Conservation (phyloP, 2,888 invertebrate genomes). For the Atherix ibis region DNA sequence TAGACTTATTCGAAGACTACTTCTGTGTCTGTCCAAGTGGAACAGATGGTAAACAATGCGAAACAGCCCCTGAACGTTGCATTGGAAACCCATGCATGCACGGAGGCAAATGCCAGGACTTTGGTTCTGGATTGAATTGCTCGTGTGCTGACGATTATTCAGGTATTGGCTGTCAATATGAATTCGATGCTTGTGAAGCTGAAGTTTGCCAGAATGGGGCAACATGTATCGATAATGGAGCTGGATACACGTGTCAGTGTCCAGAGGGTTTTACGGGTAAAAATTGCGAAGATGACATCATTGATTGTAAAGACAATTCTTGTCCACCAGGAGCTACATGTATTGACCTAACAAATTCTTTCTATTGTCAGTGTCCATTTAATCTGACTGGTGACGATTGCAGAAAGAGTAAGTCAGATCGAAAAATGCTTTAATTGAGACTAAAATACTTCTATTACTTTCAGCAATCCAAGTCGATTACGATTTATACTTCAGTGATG, state of each 20-base stretch:
- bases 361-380: slow-evolving; percentile 94
- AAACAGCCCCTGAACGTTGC: slow-evolving; percentile 80
- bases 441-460: slow-evolving; percentile 2
- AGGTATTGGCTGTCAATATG: slow-evolving; percentile 84
- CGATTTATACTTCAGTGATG: slow-evolving; percentile 88
- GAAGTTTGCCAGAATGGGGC: slow-evolving; percentile 88
- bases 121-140: slow-evolving; percentile 87
- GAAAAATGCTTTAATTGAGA: neutral
- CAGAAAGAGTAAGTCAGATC: slow-evolving; percentile 67
- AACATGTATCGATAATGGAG: slow-evolving; percentile 72
- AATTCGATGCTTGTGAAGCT: slow-evolving; percentile 81
- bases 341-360: slow-evolving; percentile 76
- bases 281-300: slow-evolving; percentile 80
- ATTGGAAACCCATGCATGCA: slow-evolving; percentile 72
- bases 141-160: slow-evolving; percentile 75
- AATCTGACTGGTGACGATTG: slow-evolving; percentile 94
- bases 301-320: slow-evolving; percentile 84
- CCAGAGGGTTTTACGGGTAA: slow-evolving; percentile 63
- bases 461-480: slow-evolving; percentile 95
- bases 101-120: slow-evolving; percentile 88
- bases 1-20: slow-evolving; percentile 66
- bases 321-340: slow-evolving; percentile 89
- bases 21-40: slow-evolving; percentile 66
- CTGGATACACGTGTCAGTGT: slow-evolving; percentile 73
- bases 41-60: slow-evolving; percentile 92